A percentile compares a stretch with the other conserved stretches of the same genome.
Evolutionary conservation across 2,797 vertebrate genomes (phyloP).

Genomic region (Chelon auratus): DNA sequence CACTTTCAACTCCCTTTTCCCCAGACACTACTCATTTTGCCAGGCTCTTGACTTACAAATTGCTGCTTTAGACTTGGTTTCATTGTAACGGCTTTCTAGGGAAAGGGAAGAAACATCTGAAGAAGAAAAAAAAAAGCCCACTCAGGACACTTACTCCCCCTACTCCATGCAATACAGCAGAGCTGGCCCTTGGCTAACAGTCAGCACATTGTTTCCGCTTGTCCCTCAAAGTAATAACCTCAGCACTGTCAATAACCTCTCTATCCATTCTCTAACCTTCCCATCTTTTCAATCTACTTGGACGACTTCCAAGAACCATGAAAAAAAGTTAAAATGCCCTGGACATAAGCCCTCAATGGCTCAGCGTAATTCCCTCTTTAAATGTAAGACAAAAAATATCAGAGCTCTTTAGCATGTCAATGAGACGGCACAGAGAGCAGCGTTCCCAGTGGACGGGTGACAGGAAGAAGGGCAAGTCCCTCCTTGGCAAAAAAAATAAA

Average conservation of each 20-base stretch:
- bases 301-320: conserved; percentile 76
- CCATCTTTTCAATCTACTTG: conserved; percentile 81
- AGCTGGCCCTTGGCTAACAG: conserved; percentile 86
- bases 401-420: conserved; percentile 82
- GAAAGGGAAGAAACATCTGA: conserved; percentile 60
- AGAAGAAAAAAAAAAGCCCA: conserved; percentile 55
- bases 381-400: conserved; percentile 83
- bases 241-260: conserved; percentile 84
- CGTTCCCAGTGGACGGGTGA: conserved; percentile 58
- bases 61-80: conserved; percentile 82
- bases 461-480: conserved; percentile 69
- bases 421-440: conserved; percentile 72
- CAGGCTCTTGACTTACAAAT: conserved; percentile 86
- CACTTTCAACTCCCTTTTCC: conserved; percentile 62
- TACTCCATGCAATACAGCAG: conserved; percentile 77
- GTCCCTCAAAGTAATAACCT: conserved; percentile 83
- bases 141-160: conserved; percentile 86
- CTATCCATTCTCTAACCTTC: conserved; percentile 75
- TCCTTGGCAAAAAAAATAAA: conserved; percentile 72
- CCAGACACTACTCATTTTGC: conserved; percentile 73
- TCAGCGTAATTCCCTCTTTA: conserved; percentile 83
- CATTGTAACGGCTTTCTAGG: conserved; percentile 78
- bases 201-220: conserved; percentile 87
- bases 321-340: conserved; percentile 78
- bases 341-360: conserved; percentile 80